Base-by-base conservation (phyloP, 2,113 vertebrate genomes). In the Poecilia latipinna region DNA sequence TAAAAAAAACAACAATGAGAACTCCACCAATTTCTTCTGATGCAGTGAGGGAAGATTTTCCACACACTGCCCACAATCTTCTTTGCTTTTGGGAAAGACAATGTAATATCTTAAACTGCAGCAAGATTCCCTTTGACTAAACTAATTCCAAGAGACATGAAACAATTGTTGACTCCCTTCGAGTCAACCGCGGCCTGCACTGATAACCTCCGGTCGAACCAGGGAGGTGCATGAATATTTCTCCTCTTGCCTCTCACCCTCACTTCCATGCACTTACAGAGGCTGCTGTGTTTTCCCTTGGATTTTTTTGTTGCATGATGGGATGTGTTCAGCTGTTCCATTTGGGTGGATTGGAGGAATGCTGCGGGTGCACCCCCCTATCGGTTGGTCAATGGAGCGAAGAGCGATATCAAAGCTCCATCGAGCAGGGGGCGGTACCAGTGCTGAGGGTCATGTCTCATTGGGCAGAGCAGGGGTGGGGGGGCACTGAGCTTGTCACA, bases 261-360 rank as follows among this genome's bases (percentile, higher is more conserved):
- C 71, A 12, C 70, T 67, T 31, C 70, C 33, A 35, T 73, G 57
- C 72, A 42, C 48, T 81, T 74, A 83, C 66, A 84, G 91, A 94
- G 92, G 90, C 86, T n/a, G 80, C 79, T 80, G 90, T 81, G 60
- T 86, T 80, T 92, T 80, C 28, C 89, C 79, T 87, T 86, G 79
- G 90, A 86, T 83, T 89, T 72, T 57, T 61, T 29, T 82, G 78
- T 91, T 92, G 88, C 91, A 93, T 89, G 79, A 92, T 90, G 93
- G 92, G 89, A 89, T 94, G 90, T 85, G 90, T 86, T 93, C 87
- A 85, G 83, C 81, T 90, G 94, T 95, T 95, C 94, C 93, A 73
- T 96, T 80, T 89, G 92, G 93, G 83, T 95, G 94, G 85, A 94
- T 96, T 93, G 87, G 85, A 94, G 96, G 96, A 97, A 97, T 96